Base-by-base conservation (phyloP, 2,888 invertebrate genomes). In the Masnerella sp. region DNA sequence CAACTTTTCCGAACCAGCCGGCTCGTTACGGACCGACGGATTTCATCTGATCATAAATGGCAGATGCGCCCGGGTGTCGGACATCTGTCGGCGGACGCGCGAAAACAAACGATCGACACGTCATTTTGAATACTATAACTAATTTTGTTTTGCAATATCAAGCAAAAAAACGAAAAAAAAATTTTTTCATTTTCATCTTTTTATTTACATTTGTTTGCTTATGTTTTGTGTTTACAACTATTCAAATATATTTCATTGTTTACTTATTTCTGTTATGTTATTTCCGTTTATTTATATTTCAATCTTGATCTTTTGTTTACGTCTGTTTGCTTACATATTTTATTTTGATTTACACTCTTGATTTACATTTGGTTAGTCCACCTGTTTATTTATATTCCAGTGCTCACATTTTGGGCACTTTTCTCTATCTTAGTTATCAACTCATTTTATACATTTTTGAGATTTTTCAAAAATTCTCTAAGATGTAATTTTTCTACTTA, bases 81-180 rank as follows among this genome's bases (percentile, higher is more conserved):
- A 82, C 84, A 83, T 83, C 83, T 84, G 84, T 82, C 81, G 80
- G 65, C 51, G 72, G 76, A 79, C 80, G 79, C 80, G 82, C 83
- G 82, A 84, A 84, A 82, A 81, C 81, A 82, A 82, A 83, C 77
- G 77, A 78, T 59, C 76, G 77, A 80, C 73, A 54, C 45, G 71
- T 74, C 73, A 76, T 70, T 74, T 47, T 74, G 70, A 72, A 22
- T n/a, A n/a, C n/a, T n/a, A n/a, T n/a, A n/a, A n/a, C n/a, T n/a
- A n/a, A n/a, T n/a, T n/a, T n/a, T n/a, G n/a, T n/a, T n/a, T n/a
- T n/a, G 47, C 28, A 32, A 25, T 15, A 49, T 9, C 43, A 18
- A 59, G 43, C 52, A 9, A 49, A 25, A 40, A 25, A 12, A 36
- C 45, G 40, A 69, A 69, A 36, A 56, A 61, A 49, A 38, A 51